Evolutionary conservation across 2,113 vertebrate genomes (phyloP).

Genomic region (Leucopsar rothschildi): DNA sequence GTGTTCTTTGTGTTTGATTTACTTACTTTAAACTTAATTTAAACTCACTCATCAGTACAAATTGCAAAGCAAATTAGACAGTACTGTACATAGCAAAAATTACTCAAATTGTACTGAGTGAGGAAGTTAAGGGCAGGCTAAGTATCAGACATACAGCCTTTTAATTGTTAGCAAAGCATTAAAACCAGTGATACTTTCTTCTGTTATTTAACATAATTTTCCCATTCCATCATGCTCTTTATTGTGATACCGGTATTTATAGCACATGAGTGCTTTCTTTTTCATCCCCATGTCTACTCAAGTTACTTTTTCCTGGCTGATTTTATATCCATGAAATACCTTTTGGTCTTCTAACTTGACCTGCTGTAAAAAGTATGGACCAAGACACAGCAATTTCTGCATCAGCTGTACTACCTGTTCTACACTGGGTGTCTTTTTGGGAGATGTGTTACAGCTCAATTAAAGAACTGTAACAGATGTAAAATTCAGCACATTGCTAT

Average conservation of each 20-base stretch:
- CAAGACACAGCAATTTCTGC: background rate
- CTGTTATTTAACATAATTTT: background rate
- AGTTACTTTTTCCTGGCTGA: background rate
- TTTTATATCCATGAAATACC: background rate
- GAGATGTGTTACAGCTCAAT: background rate
- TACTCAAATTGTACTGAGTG: background rate
- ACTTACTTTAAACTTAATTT: background rate
- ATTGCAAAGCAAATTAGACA: background rate
- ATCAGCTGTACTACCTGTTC: background rate
- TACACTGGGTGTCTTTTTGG: background rate
- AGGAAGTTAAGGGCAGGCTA: background rate
- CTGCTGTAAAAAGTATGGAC: background rate
- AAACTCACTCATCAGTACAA: background rate
- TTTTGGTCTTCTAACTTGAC: background rate
- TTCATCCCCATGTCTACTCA: background rate
- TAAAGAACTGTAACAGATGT: constrained; percentile 8
- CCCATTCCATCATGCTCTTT: background rate
- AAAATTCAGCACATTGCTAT: background rate
- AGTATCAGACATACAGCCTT: background rate
- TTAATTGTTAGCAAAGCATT: background rate
- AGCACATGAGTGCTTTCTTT: background rate
- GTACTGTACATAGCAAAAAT: background rate
- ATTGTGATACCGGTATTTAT: background rate
- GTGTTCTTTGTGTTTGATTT: background rate
- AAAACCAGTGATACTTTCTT: background rate